These are phyloP conservation scores for Spatulosminthurus flaviceps DNA, from an alignment of 2,888 invertebrate species.

Conservation along the genomic window DNA sequence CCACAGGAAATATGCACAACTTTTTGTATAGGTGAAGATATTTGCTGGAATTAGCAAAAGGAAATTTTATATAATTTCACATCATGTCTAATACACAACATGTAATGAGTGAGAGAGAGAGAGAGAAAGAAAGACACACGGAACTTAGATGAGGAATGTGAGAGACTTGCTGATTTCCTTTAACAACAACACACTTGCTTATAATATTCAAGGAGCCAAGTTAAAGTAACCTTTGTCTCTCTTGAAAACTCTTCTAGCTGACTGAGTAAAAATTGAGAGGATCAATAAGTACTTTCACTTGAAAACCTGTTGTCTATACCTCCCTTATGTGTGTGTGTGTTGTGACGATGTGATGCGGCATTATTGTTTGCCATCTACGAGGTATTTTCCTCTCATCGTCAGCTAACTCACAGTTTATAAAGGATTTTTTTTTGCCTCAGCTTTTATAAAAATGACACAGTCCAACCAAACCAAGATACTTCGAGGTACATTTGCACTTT, in stretches of 20 bases:
- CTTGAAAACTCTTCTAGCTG: constrained; percentile 36
- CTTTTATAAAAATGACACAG: constrained; percentile 22
- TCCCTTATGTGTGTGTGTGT: constrained; percentile 28
- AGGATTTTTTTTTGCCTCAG: constrained; percentile 19
- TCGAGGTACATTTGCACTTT: constrained; percentile 25
- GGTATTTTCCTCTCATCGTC: constrained; percentile 43
- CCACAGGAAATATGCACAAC: background rate
- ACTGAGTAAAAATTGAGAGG: constrained; percentile 44
- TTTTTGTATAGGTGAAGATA: background rate
- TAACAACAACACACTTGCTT: background rate
- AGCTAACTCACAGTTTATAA: constrained; percentile 8
- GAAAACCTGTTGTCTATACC: constrained; percentile 46
- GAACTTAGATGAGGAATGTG: background rate
- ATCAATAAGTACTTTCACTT: constrained; percentile 51
- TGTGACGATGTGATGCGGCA: constrained; percentile 18
- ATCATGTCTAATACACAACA: background rate
- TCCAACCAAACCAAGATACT: constrained; percentile 9
- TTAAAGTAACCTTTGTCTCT: constrained; percentile 45
- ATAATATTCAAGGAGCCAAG: constrained; percentile 31
- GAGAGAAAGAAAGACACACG: background rate
- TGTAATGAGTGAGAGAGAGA: background rate
- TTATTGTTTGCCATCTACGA: constrained; percentile 7
- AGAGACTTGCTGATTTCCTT: constrained; percentile 24
- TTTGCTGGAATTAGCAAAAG: background rate
- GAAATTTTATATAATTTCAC: constrained; percentile 19